Percentiles rank a stretch among this genome's conserved stretches.
Conservation (phyloP, 2,113 vertebrate species). For the Choloepus hoffmanni region DNA sequence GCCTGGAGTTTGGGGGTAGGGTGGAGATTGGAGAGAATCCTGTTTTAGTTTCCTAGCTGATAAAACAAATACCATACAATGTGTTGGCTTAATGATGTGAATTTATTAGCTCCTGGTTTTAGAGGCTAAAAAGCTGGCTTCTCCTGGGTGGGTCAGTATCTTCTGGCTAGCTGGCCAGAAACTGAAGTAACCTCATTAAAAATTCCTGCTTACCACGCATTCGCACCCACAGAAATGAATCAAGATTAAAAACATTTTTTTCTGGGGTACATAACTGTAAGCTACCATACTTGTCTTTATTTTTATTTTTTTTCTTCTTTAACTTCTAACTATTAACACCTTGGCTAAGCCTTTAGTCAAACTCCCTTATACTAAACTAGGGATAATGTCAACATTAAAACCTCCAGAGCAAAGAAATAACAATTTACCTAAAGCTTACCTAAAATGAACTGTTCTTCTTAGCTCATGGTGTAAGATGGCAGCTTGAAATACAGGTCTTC, state of each 20-base stretch:
- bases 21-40: background rate
- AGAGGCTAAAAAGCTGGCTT: too few relatives aligned
- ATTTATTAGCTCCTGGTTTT: too few relatives aligned
- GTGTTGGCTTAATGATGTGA: too few relatives aligned
- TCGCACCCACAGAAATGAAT: too few relatives aligned
- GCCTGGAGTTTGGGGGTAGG: background rate
- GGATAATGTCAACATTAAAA: constrained; percentile 45
- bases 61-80: too few relatives aligned
- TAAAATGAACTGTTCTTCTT: constrained; percentile 22
- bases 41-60: background rate
- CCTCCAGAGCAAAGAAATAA: constrained; percentile 58
- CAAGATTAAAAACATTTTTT: too few relatives aligned
- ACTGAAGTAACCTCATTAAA: too few relatives aligned
- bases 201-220: too few relatives aligned
- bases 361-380: constrained; percentile 15
- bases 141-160: too few relatives aligned
- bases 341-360: constrained; percentile 32
- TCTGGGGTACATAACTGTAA: too few relatives aligned
- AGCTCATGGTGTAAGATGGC: background rate
- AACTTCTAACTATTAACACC: constrained; percentile 5
- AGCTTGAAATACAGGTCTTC: constrained; percentile 17
- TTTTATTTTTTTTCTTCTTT: background rate
- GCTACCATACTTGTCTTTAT: too few relatives aligned
- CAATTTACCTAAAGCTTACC: constrained; percentile 53
- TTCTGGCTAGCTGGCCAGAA: too few relatives aligned